Evolutionary conservation across 2,888 invertebrate species (phyloP), one percentile per base, ranked within the genome.

Genomic region (Polydrusus tereticollis): DNA sequence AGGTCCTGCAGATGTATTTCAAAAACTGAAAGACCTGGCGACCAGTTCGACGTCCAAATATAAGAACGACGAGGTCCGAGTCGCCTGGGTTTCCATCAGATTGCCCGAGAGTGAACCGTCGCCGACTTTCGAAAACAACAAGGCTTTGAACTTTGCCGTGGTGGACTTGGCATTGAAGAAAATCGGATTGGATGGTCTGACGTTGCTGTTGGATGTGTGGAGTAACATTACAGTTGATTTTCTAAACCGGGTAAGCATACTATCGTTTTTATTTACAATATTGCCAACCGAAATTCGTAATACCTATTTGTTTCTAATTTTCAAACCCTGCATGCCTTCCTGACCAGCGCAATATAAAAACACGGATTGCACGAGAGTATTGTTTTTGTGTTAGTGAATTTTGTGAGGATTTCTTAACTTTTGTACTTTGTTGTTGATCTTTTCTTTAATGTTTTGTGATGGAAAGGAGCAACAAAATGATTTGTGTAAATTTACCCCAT

Each of bases 211-310:
- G 43, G 89, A 90, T 75, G 89, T 91, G 50, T 88, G 90, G 77
- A 89, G 92, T 81, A 91, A 92, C 79, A 88, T 94, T 77, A 91
- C 90, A 79, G 86, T 91, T 55, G 97, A 97, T 83, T 97, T 96
- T 86, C 88, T 98, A 52, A 98, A 99, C 83, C 88, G 98, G 81
- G 94, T 93, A 76, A 41, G 76, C 80, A 41, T 41, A 2, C 16
- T 16, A 7, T 26, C 18, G 43, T 3, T 16, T 16, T n/a, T 43
- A 10, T 5, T 16, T 8, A 43, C 18, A 43, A n/a, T 16, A 4
- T n/a, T n/a, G n/a, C n/a, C n/a, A n/a, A n/a, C n/a, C n/a, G n/a
- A n/a, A n/a, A n/a, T n/a, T n/a, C n/a, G n/a, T n/a, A n/a, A n/a
- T n/a, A n/a, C n/a, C n/a, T n/a, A n/a, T n/a, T n/a, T n/a, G n/a